Base-by-base conservation (phyloP, 2,888 invertebrate genomes). In the Sinotaia quadrata region DNA sequence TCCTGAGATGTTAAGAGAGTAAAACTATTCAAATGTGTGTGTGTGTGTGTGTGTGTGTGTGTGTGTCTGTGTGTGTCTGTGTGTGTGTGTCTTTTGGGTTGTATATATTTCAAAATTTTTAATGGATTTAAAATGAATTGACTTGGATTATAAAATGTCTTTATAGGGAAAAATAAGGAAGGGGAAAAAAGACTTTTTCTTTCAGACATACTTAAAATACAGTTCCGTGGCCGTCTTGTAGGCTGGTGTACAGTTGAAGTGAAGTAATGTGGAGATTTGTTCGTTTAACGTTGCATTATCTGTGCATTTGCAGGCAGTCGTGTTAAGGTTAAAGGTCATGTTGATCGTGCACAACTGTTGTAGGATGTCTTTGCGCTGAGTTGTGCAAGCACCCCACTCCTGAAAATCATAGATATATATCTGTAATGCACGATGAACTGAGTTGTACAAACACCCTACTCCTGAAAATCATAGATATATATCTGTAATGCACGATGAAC, bases 121-220 rank as follows among this genome's bases (percentile, higher is more conserved):
- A 12, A 12, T n/a, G n/a, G n/a, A n/a, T n/a, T n/a, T n/a, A n/a
- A n/a, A n/a, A n/a, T n/a, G n/a, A n/a, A n/a, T n/a, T n/a, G n/a
- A n/a, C n/a, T n/a, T n/a, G n/a, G n/a, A n/a, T n/a, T n/a, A n/a
- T n/a, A n/a, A n/a, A n/a, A n/a, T n/a, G n/a, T n/a, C n/a, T n/a
- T n/a, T n/a, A n/a, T n/a, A n/a, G n/a, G n/a, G n/a, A n/a, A 21
- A 7, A 51, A 51, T 21, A 24, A 24, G 51, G 51, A 51, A 24
- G 21, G 8, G 29, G n/a, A 15, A 31, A 27, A 2, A 34, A 7
- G 33, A 4, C n/a, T 27, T 27, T 15, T 15, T 21, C 24, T 37
- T 27, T 18, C 12, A 56, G 33, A 75, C 82, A 75, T 72, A 84
- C 83, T 81, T 75, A 66, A 84, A 84, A 69, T 63, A 84, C 5